Base-by-base conservation (phyloP, 2,888 invertebrate genomes). In the Andrena minutula region DNA sequence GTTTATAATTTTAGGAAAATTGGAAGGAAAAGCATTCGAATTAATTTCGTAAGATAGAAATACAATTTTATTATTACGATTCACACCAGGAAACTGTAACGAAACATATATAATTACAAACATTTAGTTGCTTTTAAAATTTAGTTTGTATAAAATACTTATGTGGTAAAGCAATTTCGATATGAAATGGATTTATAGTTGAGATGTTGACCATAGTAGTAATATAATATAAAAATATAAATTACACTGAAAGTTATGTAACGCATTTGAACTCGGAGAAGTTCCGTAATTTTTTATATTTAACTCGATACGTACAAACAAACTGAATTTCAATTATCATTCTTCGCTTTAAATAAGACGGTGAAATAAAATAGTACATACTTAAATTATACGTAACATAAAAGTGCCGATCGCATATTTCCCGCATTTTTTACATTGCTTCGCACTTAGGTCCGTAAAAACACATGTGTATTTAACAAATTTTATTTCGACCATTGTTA, bases 51-150 rank as follows among this genome's bases (percentile, higher is more conserved):
- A 68, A 61, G 32, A 75, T 32, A 68, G 28, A 63, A 30, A 49
- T 73, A 79, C 35, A 64, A 75, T 47, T 86, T 84, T 86, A 86
- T 86, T 85, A 49, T 80, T 75, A 47, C 32, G 58, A 74, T 77
- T 53, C 63, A 23, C 12, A 75, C 64, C 64, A 56, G 16, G 75
- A 47, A 73, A 73, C 65, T 77, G 10, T 75, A 84, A 86, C 60
- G 63, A 74, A 80, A 68, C 64, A 41, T 28, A 75, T 63, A 58
- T 68, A 32, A n/a, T 75, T 75, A 68, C 28, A 71, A 41, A 10
- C 1, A 32, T 64, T 53, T 28, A 5, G 10, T 41, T 28, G n/a
- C 20, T 8, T 26, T 56, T 56, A 56, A 61, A 61, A 30, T 61
- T 32, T 12, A 60, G 0, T 16, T 16, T 28, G 6, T 60, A 47